Evolutionary conservation across 2,888 invertebrate species (phyloP), one percentile per base, ranked within the genome.

Genomic region (Caenorhabditis sp.): DNA sequence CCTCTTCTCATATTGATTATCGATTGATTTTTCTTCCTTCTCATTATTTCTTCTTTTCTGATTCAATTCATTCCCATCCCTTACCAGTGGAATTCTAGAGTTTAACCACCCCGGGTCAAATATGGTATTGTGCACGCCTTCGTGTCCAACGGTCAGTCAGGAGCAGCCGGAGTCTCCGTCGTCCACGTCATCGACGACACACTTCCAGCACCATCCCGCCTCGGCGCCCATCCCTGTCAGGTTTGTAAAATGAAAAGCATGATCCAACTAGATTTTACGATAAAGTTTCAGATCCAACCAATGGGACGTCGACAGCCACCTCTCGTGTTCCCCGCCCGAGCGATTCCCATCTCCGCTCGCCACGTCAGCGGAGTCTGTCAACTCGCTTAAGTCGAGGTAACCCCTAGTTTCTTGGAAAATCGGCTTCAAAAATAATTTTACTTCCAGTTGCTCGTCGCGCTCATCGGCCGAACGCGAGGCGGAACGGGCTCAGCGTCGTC

Each of bases 401-500:
- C 32, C 32, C 4, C 32, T 9, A 47, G 69, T 58, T 18, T 20
- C 18, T 58, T n/a, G 28, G 26, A 44, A 40, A 35, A 18, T n/a
- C n/a, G n/a, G 26, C 26, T 28, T 20, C 11, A 13, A 2, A 35
- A 37, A 3, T 11, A 9, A 50, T n/a, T 64, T 50, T 35, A 50
- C 20, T 64, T 50, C 18, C 28, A 86, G 86, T 77, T 86, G 84
- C 65, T 87, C 87, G 47, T 80, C 84, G 56, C 84, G 88, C 76
- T 86, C 86, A 51, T 80, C 81, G 58, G 85, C 81, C 50, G 88
- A 86, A 81, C 80, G 88, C 40, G 86, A 88, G 69, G 55, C 65
- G 26, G 88, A 88, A 67, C 83, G 86, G 8, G 80, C 79, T 9
- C 80, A 86, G 58, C 80, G 85, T 56, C 83, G 85, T 28, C 83